Evolutionary conservation across 2,113 vertebrate species (phyloP).

Genomic region (Callionymus lyra): DNA sequence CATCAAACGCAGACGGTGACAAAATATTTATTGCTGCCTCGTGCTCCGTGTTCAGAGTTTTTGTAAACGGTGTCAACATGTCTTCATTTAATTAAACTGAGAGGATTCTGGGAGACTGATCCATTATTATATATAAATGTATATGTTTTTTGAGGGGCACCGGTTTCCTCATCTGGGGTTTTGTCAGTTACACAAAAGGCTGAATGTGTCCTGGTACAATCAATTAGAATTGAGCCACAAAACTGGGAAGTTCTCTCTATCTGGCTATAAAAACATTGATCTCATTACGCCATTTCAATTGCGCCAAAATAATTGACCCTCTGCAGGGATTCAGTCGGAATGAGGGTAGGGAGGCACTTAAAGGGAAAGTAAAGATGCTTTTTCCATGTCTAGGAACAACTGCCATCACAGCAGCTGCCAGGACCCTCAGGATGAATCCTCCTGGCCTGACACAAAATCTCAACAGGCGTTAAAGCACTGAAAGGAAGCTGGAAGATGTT

Average conservation of each 20-base stretch:
- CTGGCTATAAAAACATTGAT: constrained; percentile 40
- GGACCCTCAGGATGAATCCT: constrained; percentile 33
- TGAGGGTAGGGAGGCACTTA: constrained; percentile 13
- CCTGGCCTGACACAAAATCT: constrained; percentile 41
- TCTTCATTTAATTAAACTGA: constrained; percentile 21
- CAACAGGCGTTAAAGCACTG: constrained; percentile 35
- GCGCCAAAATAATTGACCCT: constrained; percentile 16
- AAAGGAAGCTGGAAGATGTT: constrained; percentile 21
- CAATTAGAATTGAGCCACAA: constrained; percentile 39
- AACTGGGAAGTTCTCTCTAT: constrained; percentile 41
- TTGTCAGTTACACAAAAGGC: constrained; percentile 28
- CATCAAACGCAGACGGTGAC: constrained; percentile 30
- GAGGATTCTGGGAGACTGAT: no score
- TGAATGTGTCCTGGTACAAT: constrained; percentile 46
- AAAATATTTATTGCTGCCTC: constrained; percentile 27
- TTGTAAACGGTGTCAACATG: constrained; percentile 13
- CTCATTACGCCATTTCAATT: constrained; percentile 29
- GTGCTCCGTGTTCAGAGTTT: constrained; percentile 13
- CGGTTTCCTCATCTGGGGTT: constrained; percentile 4
- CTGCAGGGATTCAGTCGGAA: background rate
- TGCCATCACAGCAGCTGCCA: constrained; percentile 49
- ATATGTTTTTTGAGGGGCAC: no score
- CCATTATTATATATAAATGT: no score
- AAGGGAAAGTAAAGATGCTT: constrained; percentile 29
- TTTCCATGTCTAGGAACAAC: constrained; percentile 41